phyloP scores from a whole-genome alignment of 2,113 vertebrate genomes.

The Progne subis region DNA sequence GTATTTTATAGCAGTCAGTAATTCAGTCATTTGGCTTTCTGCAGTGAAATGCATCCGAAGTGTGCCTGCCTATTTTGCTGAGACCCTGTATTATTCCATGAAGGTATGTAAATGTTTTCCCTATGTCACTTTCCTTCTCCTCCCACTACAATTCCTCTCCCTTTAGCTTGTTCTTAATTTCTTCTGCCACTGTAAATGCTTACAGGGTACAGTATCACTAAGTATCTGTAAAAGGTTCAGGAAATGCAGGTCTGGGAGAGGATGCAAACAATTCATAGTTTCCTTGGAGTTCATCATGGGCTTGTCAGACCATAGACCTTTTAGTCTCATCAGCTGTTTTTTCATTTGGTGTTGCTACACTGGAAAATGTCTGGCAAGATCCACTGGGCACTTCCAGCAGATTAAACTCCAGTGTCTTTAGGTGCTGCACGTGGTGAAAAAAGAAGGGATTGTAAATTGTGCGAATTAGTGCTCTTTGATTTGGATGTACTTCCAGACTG shows the following conservation, averaged over 20 bases:
- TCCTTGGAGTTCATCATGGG: accelerated
- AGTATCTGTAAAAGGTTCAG: neutral
- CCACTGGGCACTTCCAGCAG: neutral
- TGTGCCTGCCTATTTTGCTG: conserved; percentile 89
- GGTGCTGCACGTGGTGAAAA: neutral
- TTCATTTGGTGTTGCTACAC: neutral
- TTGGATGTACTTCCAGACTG: neutral
- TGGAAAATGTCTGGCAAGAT: neutral
- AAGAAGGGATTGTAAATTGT: neutral
- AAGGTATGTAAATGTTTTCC: conserved; percentile 75
- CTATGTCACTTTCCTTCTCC: accelerated
- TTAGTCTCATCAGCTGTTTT: neutral
- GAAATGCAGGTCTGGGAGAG: neutral
- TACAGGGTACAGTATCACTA: neutral
- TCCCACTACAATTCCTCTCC: neutral
- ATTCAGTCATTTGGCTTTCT: neutral
- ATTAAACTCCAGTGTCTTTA: neutral
- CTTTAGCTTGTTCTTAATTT: neutral
- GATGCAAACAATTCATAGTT: neutral
- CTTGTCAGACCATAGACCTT: neutral
- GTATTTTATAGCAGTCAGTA: neutral
- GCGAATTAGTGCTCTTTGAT: neutral
- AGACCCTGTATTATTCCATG: conserved; percentile 85
- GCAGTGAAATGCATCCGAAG: conserved; percentile 88
- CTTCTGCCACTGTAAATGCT: neutral